Conservation (phyloP, 2,113 vertebrate genomes). For the Seriola rivoliana region DNA sequence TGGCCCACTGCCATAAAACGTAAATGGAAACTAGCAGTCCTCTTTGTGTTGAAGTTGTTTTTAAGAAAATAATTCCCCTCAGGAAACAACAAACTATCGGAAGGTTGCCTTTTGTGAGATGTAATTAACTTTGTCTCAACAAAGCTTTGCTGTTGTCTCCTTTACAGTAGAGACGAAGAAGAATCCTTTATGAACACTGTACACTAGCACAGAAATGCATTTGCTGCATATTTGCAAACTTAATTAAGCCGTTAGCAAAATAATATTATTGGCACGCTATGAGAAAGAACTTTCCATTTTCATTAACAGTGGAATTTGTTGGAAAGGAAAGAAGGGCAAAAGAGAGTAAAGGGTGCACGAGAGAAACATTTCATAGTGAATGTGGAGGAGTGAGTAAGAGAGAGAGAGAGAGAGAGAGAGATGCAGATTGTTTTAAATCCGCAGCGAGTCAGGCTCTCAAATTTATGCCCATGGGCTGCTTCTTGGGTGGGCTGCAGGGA, state of each 20-base stretch:
- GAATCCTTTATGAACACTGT: not conserved
- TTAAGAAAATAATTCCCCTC: slow-evolving; percentile 53
- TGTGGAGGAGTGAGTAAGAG: slow-evolving; percentile 61
- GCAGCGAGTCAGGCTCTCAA: slow-evolving; percentile 87
- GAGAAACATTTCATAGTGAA: slow-evolving; percentile 67
- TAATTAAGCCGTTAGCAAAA: slow-evolving; percentile 79
- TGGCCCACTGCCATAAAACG: slow-evolving; percentile 39
- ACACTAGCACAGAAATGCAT: slow-evolving; percentile 40
- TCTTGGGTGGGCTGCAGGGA: slow-evolving; percentile 89
- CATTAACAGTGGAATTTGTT: slow-evolving; percentile 80
- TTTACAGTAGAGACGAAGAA: slow-evolving; percentile 18
- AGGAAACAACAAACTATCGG: slow-evolving; percentile 54
- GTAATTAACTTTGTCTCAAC: slow-evolving; percentile 57
- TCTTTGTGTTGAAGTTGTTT: slow-evolving; percentile 40
- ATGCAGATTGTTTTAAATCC: slow-evolving; percentile 87
- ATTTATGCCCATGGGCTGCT: slow-evolving; percentile 89
- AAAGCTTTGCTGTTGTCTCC: slow-evolving; percentile 21
- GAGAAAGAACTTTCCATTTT: slow-evolving; percentile 80
- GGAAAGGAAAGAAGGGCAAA: slow-evolving; percentile 65
- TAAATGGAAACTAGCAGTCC: slow-evolving; percentile 48
- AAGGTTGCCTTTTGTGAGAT: slow-evolving; percentile 36
- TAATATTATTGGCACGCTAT: slow-evolving; percentile 79
- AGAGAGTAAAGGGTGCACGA: slow-evolving; percentile 63
- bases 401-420: slow-evolving; percentile 74
- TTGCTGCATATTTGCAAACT: slow-evolving; percentile 61